Base-by-base conservation (phyloP, 2,888 invertebrate species). In the Phlogophora meticulosa region DNA sequence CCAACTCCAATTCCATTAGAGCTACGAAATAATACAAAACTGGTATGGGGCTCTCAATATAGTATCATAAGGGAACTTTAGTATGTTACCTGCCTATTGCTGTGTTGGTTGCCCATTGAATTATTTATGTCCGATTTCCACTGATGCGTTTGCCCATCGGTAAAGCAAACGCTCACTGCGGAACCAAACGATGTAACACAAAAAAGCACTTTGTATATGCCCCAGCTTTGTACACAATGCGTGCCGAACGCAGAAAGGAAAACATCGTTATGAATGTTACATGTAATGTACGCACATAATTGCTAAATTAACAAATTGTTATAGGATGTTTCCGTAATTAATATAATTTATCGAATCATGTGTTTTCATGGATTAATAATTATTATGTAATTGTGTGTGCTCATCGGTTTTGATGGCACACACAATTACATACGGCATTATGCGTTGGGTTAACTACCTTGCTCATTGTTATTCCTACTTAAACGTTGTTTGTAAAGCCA, bases 121-220 rank as follows among this genome's bases (percentile, higher is more conserved):
- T 92, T 88, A 92, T 91, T 90, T 88, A 91, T 90, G 59, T 87
- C 81, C 76, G 82, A 89, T 90, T 88, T 87, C 85, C 87, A 84
- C 84, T 87, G 90, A 90, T 90, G 88, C 89, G 86, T 90, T 91
- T 82, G 79, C 80, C 85, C 88, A 89, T 88, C 79, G 85, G 82
- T 82, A 87, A 88, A 84, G 84, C 84, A 87, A 89, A 89, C 86
- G 81, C 79, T 86, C 78, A 61, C 76, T 63, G 76, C 75, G 84
- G 84, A 84, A 85, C 84, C 84, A 81, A 68, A 86, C 81, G 60
- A 77, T 74, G 82, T 75, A 84, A 90, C 89, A 90, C 85, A 91
- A 88, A 90, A 90, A 90, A 83, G 84, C 88, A 85, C 88, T 90
- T 85, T 83, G 65, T 55, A 52, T 67, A 56, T 51, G 74, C 63